Evolutionary conservation across 2,113 vertebrate species (phyloP), one percentile per base, ranked within the genome.

Genomic region (Petrocephalus microphthalmus): DNA sequence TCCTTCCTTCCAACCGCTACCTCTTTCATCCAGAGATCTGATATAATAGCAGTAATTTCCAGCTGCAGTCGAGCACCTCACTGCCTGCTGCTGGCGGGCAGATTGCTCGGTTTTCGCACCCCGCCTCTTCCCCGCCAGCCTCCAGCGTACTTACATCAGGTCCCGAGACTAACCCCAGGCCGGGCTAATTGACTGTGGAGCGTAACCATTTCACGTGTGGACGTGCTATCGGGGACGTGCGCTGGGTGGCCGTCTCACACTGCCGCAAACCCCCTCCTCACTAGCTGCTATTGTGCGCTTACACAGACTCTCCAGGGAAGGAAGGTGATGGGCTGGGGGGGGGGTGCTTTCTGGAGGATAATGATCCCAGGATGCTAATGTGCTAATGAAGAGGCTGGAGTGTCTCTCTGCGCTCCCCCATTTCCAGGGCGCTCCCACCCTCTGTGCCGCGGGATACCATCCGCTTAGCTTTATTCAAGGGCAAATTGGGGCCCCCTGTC

Each of bases 161-260:
- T 94, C 93, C 94, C 92, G 92, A 91, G 92, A 93, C 92, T 92
- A 94, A 92, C 94, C 90, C 92, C 92, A 93, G 93, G 93, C 87
- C 22, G 88, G 92, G 93, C 95, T 95, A 95, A 96, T 96, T 96
- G 95, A 95, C 95, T 95, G 93, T 94, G 93, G 93, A 92, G 92
- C 94, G 94, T 93, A 94, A 94, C 93, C 91, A 92, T 92, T 93
- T 94, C 93, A 95, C 84, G 90, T 89, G 89, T 84, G 89, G 85
- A 87, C 89, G 33, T 42, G 71, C 71, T 91, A 89, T 90, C 37
- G 17, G 37, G 90, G 91, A 91, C 86, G 92, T 90, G 86, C 92
- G 89, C 91, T 93, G 25, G 60, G 53, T 52, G 89, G 84, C 11
- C 3, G 13, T 33, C 19, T 37, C 29, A 85, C 52, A 54, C 84